These are phyloP conservation scores for Tinamus major DNA, from an alignment of 2,797 vertebrate genomes.

Conservation along the genomic window DNA sequence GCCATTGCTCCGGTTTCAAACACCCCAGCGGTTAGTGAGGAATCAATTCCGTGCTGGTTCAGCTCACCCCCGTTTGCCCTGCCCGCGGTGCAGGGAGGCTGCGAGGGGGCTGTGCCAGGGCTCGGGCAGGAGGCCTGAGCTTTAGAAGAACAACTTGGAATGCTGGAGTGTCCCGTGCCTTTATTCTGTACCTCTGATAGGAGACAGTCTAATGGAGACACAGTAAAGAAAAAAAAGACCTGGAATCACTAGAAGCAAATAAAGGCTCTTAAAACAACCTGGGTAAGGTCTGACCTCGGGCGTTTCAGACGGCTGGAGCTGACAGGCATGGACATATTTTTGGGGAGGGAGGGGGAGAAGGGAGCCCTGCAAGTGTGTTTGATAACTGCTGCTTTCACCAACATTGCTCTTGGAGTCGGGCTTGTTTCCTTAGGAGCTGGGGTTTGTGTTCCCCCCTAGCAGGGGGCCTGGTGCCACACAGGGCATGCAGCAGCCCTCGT, in stretches of 20 bases:
- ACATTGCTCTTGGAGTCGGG: rapidly evolving
- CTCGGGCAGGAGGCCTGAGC: no score
- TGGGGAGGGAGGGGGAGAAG: no score
- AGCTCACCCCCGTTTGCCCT: no score
- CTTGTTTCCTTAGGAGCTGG: not conserved
- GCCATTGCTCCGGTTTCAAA: not conserved
- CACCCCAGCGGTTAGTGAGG: constrained; percentile 1
- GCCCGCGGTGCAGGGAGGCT: no score
- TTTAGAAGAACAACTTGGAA: no score
- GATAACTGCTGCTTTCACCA: rapidly evolving
- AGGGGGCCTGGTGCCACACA: no score
- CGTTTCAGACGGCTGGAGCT: not conserved
- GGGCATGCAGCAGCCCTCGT: no score
- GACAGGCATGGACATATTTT: not conserved
- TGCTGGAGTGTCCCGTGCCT: no score
- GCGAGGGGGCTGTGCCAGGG: no score
- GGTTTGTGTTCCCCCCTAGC: no score
- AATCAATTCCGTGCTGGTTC: not conserved
- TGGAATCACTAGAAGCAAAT: not conserved
- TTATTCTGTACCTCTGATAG: no score
- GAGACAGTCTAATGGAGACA: not conserved
- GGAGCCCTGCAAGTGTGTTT: not conserved
- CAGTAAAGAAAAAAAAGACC: not conserved
- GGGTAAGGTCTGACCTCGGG: rapidly evolving
- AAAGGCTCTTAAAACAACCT: not conserved